phyloP scores from a whole-genome alignment of 2,888 invertebrate genomes.

The Macrosoma leucophasiata region DNA sequence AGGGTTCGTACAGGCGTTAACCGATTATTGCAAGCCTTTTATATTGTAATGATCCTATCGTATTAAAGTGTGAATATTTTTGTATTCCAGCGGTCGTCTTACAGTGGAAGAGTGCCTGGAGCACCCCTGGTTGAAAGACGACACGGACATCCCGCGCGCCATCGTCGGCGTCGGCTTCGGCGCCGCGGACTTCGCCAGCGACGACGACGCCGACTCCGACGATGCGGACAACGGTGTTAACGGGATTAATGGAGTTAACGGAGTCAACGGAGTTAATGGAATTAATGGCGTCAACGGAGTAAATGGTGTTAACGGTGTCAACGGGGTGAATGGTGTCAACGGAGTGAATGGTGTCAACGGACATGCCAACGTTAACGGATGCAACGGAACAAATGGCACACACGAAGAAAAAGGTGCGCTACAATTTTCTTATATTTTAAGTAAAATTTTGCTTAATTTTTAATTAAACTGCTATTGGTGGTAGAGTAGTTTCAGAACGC shows the following conservation, averaged over 20 bases:
- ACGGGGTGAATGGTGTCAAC: slow-evolving; percentile 29
- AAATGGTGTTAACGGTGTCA: slow-evolving; percentile 28
- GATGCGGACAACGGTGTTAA: slow-evolving; percentile 25
- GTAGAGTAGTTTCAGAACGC: slow-evolving; percentile 13
- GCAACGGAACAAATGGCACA: slow-evolving; percentile 45
- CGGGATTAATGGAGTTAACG: slow-evolving; percentile 27
- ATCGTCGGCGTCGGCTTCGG: slow-evolving; percentile 62
- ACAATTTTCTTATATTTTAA: no score
- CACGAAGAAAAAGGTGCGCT: slow-evolving; percentile 53
- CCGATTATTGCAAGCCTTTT: no score
- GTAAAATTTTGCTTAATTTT: no score
- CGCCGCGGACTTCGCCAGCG: slow-evolving; percentile 40
- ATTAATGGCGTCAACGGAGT: slow-evolving; percentile 32
- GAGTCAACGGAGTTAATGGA: slow-evolving; percentile 32
- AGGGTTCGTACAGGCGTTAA: no score
- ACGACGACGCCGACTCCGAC: slow-evolving; percentile 39
- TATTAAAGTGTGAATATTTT: slow-evolving; percentile 5
- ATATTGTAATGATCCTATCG: no score
- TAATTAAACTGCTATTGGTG: no score
- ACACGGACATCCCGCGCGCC: slow-evolving; percentile 69
- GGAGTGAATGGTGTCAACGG: slow-evolving; percentile 34
- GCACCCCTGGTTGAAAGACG: slow-evolving; percentile 90
- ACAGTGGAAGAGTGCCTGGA: slow-evolving; percentile 91
- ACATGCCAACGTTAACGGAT: slow-evolving; percentile 33
- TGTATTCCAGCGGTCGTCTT: slow-evolving; percentile 84